phyloP scores from a whole-genome alignment of 2,797 vertebrate genomes.

The Sebastiscus tertius region DNA sequence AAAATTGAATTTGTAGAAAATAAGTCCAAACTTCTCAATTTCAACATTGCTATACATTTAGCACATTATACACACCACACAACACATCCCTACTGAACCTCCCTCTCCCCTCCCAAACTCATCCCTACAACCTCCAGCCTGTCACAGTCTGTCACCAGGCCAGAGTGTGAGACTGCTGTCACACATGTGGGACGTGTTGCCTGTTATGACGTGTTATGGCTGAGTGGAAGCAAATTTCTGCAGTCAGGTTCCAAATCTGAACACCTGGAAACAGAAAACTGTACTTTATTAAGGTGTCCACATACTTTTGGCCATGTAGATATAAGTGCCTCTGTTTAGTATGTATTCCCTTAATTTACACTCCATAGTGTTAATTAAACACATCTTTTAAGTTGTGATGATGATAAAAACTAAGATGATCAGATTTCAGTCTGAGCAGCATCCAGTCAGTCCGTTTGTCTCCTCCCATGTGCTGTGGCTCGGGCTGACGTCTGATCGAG shows the following conservation, averaged over 20 bases:
- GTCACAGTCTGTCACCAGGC: accelerated
- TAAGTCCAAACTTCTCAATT: neutral
- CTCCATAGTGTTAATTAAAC: neutral
- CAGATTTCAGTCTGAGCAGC: neutral
- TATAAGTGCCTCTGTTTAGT: no score
- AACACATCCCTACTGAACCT: accelerated
- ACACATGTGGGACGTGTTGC: no score
- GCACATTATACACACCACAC: no score
- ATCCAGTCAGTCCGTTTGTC: no score
- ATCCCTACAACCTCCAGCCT: no score
- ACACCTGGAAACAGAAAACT: no score
- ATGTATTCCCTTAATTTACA: neutral
- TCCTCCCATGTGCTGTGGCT: neutral
- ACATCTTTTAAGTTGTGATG: neutral
- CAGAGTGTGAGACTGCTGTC: no score
- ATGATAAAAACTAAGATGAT: neutral
- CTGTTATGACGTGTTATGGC: no score
- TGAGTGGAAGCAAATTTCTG: no score
- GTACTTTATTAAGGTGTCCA: neutral
- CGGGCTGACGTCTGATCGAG: constrained; percentile 23
- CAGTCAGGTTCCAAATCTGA: neutral
- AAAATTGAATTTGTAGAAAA: no score
- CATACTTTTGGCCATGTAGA: neutral
- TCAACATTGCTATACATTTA: no score
- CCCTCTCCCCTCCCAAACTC: no score